phyloP scores from a whole-genome alignment of 2,113 vertebrate species.

The Corythoichthys intestinalis region DNA sequence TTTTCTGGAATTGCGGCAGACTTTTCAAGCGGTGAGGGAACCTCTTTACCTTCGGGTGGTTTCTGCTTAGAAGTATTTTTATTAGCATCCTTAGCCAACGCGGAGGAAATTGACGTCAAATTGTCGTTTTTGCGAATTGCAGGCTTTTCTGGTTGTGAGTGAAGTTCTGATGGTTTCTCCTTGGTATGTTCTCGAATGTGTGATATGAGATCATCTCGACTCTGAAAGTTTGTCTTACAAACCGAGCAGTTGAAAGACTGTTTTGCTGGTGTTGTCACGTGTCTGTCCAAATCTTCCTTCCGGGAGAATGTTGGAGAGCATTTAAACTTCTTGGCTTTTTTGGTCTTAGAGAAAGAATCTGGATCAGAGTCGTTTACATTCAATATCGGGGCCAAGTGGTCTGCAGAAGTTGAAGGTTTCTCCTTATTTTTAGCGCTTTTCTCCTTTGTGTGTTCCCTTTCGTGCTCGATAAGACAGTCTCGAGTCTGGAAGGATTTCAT shows the following conservation, averaged over 20 bases:
- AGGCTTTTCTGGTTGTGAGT: background rate
- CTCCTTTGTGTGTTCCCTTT: background rate
- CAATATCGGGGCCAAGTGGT: background rate
- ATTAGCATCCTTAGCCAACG: background rate
- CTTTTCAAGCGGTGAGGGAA: rapidly evolving
- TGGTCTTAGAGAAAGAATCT: background rate
- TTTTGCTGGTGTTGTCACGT: background rate
- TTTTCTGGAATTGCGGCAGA: background rate
- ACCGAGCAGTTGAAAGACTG: background rate
- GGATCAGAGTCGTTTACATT: background rate
- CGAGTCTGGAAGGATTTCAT: background rate
- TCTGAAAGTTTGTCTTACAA: background rate
- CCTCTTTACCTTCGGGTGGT: background rate
- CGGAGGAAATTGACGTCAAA: background rate
- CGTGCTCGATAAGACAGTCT: background rate
- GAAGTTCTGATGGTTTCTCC: background rate
- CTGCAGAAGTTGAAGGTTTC: background rate
- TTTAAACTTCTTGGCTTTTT: background rate
- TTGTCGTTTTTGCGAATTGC: rapidly evolving
- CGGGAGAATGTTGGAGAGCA: background rate
- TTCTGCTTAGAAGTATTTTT: background rate
- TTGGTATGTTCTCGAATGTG: background rate
- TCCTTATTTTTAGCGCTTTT: background rate
- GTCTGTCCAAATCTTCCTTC: background rate
- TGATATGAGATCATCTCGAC: background rate